Evolutionary conservation across 2,797 vertebrate genomes (phyloP), one percentile per base, ranked within the genome.

Genomic region (Spinibarbus caldwelli): DNA sequence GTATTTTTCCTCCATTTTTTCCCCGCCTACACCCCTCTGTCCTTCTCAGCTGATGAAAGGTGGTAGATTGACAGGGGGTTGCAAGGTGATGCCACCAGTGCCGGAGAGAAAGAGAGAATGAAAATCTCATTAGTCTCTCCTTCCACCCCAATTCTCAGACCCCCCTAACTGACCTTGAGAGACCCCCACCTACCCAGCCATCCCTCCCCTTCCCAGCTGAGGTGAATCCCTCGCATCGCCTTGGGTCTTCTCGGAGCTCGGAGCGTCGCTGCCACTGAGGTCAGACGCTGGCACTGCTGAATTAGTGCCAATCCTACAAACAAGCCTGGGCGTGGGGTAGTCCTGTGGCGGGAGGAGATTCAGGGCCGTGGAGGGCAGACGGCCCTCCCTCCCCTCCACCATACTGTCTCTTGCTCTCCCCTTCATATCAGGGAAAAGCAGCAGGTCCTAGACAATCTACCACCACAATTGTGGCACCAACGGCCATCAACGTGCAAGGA

Each of bases 41-140:
- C 68, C 80, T 54, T 83, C 83, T 71, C 43, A 26, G 70, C 52
- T 81, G 85, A 88, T 89, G 86, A 88, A 87, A 90, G 89, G 82
- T 86, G 85, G 67, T 86, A 84, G 91, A 91, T 90, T 91, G 88
- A 89, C 89, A 89, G 89, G 85, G 23, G 83, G 76, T 80, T 0
- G 79, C 64, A 82, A 81, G 19, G 87, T 70, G 1, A 88, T 8
- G 62, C 89, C 92, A 89, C 87, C 85, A 41, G 90, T 92, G 78
- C 86, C 52, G 90, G 90, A 89, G 89, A 90, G 89, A 91, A 89
- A 89, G 72, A 90, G 89, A 78, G 88, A 89, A 90, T 82, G 92
- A 89, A 93, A 94, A 95, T 94, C 94, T 95, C 94, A 95, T 95
- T 95, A 94, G 93, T 92, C 83, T 89, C 79, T 80, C 89, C 93